Conservation (phyloP, 2,888 invertebrate species). For the Phytoseiulus persimilis region DNA sequence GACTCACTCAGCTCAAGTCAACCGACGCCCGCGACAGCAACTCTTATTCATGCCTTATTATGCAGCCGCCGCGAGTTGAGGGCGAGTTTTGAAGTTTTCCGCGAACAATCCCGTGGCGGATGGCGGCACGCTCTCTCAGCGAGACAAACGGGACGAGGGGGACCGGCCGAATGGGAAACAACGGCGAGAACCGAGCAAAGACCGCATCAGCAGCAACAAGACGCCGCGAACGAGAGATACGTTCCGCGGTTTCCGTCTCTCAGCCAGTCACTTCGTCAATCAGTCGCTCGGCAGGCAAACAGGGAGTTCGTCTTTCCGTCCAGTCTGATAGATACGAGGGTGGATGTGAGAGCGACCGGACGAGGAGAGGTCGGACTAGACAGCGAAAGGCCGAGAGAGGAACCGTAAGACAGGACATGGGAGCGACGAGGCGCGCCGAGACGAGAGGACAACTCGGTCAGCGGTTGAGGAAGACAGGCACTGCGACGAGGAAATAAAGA, state of each 20-base stretch:
- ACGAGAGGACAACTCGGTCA: neutral
- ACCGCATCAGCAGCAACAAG: neutral
- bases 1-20: neutral
- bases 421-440: neutral
- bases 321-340: neutral
- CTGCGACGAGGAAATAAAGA: neutral
- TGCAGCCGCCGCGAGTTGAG: neutral
- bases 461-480: neutral
- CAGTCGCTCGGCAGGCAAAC: neutral
- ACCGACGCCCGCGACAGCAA: neutral
- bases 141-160: neutral
- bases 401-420: too few relatives aligned
- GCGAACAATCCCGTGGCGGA: neutral
- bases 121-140: neutral
- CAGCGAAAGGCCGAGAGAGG: neutral
- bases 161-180: neutral
- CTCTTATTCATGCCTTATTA: neutral
- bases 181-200: neutral
- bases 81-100: neutral
- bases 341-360: neutral
- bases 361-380: neutral
- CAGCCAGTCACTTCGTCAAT: neutral
- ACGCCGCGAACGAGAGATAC: neutral
- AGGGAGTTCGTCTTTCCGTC: neutral
- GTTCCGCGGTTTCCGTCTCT: neutral